A percentile compares a stretch with the other conserved stretches of the same genome.
Conservation (phyloP, 2,888 invertebrate species). For the Cactoblastis cactorum region DNA sequence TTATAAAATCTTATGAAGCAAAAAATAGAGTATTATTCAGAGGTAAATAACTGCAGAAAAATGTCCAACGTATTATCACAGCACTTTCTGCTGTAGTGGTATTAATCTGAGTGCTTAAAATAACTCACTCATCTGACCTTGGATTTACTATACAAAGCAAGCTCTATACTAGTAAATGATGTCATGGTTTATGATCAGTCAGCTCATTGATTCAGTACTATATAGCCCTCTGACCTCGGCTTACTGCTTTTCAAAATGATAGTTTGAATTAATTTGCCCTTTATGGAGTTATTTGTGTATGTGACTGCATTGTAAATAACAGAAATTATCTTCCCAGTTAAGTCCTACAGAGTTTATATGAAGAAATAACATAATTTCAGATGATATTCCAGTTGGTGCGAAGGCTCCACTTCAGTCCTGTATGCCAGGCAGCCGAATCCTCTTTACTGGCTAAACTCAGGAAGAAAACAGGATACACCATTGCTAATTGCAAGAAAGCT, state of each 20-base stretch:
- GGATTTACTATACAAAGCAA: slow-evolving; percentile 29
- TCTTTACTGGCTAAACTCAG: slow-evolving; percentile 89
- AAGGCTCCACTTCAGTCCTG: slow-evolving; percentile 78
- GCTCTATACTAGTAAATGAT: slow-evolving; percentile 39
- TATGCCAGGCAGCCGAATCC: slow-evolving; percentile 82
- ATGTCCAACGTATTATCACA: not conserved
- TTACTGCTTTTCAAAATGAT: not conserved
- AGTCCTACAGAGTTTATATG: slow-evolving; percentile 16
- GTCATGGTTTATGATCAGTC: slow-evolving; percentile 30
- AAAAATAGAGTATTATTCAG: slow-evolving; percentile 51
- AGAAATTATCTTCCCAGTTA: not conserved
- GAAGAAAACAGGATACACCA: slow-evolving; percentile 97
- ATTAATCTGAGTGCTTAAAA: slow-evolving; percentile 21
- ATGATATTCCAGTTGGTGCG: slow-evolving; percentile 81
- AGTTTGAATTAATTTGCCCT: not conserved
- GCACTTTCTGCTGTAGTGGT: slow-evolving; percentile 15
- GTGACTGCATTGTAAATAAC: slow-evolving; percentile 1
- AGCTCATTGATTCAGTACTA: not conserved
- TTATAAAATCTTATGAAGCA: slow-evolving; percentile 55
- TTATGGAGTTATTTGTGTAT: not conserved
- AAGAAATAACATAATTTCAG: slow-evolving; percentile 48
- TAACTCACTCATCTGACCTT: slow-evolving; percentile 34
- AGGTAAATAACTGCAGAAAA: slow-evolving; percentile 41
- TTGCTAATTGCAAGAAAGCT: slow-evolving; percentile 97
- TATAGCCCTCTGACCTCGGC: not conserved